Percentiles rank a stretch among this genome's conserved stretches.
Evolutionary conservation across 1,140 invertebrate genomes (phyloP).

Genomic region (Liolophura sinensis): DNA sequence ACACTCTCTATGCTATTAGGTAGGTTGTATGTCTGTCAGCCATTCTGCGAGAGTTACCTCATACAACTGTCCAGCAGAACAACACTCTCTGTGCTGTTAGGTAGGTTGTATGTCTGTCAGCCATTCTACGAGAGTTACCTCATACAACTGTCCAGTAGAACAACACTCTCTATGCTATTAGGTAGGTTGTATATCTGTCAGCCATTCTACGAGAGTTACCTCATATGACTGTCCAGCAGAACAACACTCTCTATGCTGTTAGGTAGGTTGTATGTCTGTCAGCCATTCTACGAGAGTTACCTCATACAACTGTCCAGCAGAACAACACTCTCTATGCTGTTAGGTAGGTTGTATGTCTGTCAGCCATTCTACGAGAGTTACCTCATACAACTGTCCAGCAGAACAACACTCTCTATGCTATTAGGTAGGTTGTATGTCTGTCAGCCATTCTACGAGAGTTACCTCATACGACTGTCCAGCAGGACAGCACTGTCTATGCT

Average conservation of each 20-base stretch:
- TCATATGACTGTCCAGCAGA: slow-evolving; percentile 72
- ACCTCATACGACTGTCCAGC: slow-evolving; percentile 73
- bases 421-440: too few relatives aligned
- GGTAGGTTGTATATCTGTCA: too few relatives aligned
- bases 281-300: slow-evolving; percentile 84
- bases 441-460: slow-evolving; percentile 84
- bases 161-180: slow-evolving; percentile 76
- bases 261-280: too few relatives aligned
- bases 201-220: slow-evolving; percentile 85
- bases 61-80: slow-evolving; percentile 72
- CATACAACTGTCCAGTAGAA: slow-evolving; percentile 73
- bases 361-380: slow-evolving; percentile 82
- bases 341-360: too few relatives aligned
- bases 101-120: too few relatives aligned
- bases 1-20: slow-evolving; percentile 74
- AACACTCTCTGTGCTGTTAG: slow-evolving; percentile 76
- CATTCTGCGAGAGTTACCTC: slow-evolving; percentile 80
- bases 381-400: slow-evolving; percentile 75
- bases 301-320: slow-evolving; percentile 73
- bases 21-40: too few relatives aligned
- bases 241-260: slow-evolving; percentile 77
- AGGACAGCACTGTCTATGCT: slow-evolving; percentile 79
- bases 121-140: slow-evolving; percentile 82
- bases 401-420: slow-evolving; percentile 78
- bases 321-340: slow-evolving; percentile 78